These are phyloP conservation scores for Diplogasteroides magnus DNA, from an alignment of 1,140 invertebrate species.

Conservation along the genomic window DNA sequence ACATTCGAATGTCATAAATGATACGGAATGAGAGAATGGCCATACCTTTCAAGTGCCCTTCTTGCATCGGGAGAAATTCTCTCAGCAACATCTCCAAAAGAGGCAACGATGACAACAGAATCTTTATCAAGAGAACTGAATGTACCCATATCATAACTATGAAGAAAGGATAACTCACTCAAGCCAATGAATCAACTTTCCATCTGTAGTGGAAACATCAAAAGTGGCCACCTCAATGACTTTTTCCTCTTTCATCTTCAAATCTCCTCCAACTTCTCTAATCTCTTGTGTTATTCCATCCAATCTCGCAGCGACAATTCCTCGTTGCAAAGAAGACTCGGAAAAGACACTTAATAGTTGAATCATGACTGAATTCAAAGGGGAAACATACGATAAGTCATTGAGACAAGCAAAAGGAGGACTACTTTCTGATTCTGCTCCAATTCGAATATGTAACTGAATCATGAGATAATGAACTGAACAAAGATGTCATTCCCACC, in stretches of 20 bases:
- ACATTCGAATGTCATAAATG: too few relatives aligned
- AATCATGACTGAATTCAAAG: too few relatives aligned
- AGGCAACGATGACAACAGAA: not conserved
- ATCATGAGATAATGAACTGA: too few relatives aligned
- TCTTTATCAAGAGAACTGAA: too few relatives aligned
- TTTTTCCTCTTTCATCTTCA: not conserved
- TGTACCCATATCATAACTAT: too few relatives aligned
- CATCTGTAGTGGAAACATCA: not conserved
- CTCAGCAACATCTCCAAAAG: not conserved
- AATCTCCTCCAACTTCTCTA: not conserved
- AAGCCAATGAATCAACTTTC: not conserved
- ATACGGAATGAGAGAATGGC: too few relatives aligned
- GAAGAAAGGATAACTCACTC: too few relatives aligned
- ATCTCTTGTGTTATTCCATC: not conserved
- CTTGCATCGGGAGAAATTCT: not conserved
- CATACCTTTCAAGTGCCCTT: not conserved
- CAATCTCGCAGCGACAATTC: not conserved
- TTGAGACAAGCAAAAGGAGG: too few relatives aligned
- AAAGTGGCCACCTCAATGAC: not conserved
- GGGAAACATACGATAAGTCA: too few relatives aligned
- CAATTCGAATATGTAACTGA: too few relatives aligned
- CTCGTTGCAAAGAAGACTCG: not conserved
- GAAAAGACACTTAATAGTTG: not conserved
- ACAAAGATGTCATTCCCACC: too few relatives aligned
- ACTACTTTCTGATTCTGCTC: too few relatives aligned